Evolutionary conservation across 2,113 vertebrate species (phyloP), one percentile per base, ranked within the genome.

Genomic region (Mobula birostris): DNA sequence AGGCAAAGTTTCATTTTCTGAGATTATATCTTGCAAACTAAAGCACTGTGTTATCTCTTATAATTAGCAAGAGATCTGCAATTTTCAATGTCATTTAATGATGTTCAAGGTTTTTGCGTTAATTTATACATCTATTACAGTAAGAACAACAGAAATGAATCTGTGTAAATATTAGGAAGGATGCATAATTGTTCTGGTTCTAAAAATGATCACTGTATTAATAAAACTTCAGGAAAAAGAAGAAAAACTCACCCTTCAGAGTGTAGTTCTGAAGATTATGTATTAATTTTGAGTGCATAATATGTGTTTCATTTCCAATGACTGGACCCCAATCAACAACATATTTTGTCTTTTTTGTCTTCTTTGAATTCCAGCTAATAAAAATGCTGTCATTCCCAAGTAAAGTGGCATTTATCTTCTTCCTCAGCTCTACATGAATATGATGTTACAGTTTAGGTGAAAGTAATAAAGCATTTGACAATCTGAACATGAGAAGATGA

Each of bases 311-410:
- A 15, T 74, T 76, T 40, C 91, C 91, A 76, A 29, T 56, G 36
- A 93, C 70, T 2, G 32, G 91, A 56, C 70, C 36, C 91, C 91
- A 93, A 29, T 93, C 91, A 48, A 93, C 21, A 48, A 93, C 48
- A 27, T 74, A 76, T 72, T 27, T 92, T 72, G 6, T 24, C 70
- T 0, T 0, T 24, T 56, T 74, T 0, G 7, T 56, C 11, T 6
- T 6, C 2, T 56, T 27, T 29, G 36, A 48, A 7, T 74, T 29
- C 91, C 91, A 93, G 40, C 40, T 48, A 93, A 93, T 72, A 29
- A 93, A 74, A 48, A 93, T 74, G 40, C 68, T 76, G 70, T 93
- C 24, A 29, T 93, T 93, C 19, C 91, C 68, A 5, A 12, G 19
- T 27, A 40, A 9, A 40, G 70, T 72, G 68, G 91, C 91, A 76